Evolutionary conservation across 2,888 invertebrate species (phyloP).

Genomic region (Drosophila setosimentum): DNA sequence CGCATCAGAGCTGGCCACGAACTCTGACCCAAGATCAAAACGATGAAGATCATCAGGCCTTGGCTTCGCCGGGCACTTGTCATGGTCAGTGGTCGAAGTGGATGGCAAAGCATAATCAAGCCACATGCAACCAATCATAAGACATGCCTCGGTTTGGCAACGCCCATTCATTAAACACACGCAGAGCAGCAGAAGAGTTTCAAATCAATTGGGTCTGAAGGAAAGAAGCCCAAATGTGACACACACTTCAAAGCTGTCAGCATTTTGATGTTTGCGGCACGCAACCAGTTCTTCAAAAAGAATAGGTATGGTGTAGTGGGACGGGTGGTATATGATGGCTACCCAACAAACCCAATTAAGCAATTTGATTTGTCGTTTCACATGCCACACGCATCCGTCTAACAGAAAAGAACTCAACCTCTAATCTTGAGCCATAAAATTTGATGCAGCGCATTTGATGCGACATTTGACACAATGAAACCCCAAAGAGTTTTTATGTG

Average conservation of each 20-base stretch:
- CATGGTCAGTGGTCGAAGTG: conserved; percentile 29
- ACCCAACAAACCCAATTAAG: conserved; percentile 65
- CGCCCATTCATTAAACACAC: conserved; percentile 58
- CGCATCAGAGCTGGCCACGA: conserved; percentile 28
- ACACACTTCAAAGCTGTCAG: conserved; percentile 73
- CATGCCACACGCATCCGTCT: conserved; percentile 47
- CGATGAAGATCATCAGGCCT: conserved; percentile 17
- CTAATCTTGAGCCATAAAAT: conserved; percentile 59
- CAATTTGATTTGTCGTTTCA: conserved; percentile 69
- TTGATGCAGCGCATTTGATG: conserved; percentile 31
- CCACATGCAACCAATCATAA: conserved; percentile 5
- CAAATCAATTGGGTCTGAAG: conserved; percentile 1
- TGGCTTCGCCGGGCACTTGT: conserved; percentile 36
- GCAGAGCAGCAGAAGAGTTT: conserved; percentile 19
- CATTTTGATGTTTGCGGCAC: conserved; percentile 58
- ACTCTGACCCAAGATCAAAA: conserved; percentile 48
- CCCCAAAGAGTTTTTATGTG: conserved; percentile 32
- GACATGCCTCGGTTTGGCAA: conserved; percentile 9
- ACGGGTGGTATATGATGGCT: not conserved
- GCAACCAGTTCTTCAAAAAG: conserved; percentile 20
- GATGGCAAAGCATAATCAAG: conserved; percentile 32
- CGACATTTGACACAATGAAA: conserved; percentile 47
- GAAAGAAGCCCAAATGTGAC: conserved; percentile 61
- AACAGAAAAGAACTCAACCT: conserved; percentile 22
- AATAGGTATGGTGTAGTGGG: too few species aligned